These are phyloP conservation scores for Mastigias papua DNA, from an alignment of 30 jellyfish, hydroid and myxozoan genomes.

Conservation along the genomic window DNA sequence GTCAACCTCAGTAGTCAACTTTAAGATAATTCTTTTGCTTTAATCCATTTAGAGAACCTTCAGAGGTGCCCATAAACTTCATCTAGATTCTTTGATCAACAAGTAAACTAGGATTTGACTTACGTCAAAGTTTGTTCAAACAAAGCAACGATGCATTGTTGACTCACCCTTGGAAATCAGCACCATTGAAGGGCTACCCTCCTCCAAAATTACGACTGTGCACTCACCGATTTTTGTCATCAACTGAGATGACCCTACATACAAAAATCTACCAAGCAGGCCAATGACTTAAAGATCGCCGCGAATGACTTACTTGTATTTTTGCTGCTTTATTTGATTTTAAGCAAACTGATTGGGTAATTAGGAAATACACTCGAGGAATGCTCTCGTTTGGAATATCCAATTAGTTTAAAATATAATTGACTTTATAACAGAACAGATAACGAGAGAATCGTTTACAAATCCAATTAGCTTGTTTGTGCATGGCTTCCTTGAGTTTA, in stretches of 20 bases:
- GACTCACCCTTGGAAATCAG: too few species aligned
- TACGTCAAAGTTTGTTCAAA: too few species aligned
- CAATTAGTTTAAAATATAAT: conserved; percentile 20
- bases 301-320: neutral
- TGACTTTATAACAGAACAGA: neutral
- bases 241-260: neutral
- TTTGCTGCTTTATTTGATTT: neutral
- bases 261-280: neutral
- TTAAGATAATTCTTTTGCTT: too few species aligned
- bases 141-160: too few species aligned
- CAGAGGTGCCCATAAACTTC: too few species aligned
- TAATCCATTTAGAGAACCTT: too few species aligned
- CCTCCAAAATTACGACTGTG: too few species aligned
- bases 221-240: neutral
- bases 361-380: neutral
- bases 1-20: too few species aligned
- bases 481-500: conserved; percentile 13
- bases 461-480: conserved; percentile 43
- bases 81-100: too few species aligned
- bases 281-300: neutral
- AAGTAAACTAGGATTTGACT: too few species aligned
- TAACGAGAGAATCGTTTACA: conserved; percentile 43
- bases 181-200: too few species aligned
- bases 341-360: neutral
- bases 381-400: conserved; percentile 21